Percentiles rank a stretch among this genome's conserved stretches.
Conservation (phyloP, 2,113 vertebrate species). For the Felis catus region F.catus_Fca126_mat1.0 CM031419.1:138826001-138826500, state of each 20-base stretch:
- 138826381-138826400: background rate
- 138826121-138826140: background rate
- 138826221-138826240: background rate
- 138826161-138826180: background rate
- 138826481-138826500: background rate
- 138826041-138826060: background rate
- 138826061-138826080: background rate
- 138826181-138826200: background rate
- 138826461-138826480: background rate
- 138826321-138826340: background rate
- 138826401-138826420: background rate
- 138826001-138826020: background rate
- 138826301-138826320: background rate
- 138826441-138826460: background rate
- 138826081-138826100: background rate
- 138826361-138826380: background rate
- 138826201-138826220: background rate
- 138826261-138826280: background rate
- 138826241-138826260: background rate
- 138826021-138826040: background rate
- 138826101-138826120: background rate
- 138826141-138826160: background rate
- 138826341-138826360: slow-evolving; percentile 11
- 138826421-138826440: background rate
- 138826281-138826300: background rate